phyloP scores from a whole-genome alignment of 92 coral and sea anemone genomes.

The Porites divaricata region DNA sequence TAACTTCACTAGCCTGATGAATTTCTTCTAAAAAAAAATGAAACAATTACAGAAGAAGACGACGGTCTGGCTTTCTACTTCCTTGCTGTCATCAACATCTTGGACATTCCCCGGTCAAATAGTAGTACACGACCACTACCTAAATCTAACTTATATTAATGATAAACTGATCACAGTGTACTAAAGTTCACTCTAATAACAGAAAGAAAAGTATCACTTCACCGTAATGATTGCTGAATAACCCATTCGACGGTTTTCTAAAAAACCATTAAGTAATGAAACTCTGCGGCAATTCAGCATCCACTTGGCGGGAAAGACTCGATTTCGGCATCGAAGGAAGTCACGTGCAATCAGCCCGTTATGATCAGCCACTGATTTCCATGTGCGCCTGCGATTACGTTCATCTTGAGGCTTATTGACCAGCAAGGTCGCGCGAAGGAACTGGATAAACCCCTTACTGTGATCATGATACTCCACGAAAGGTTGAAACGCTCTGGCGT shows the following conservation, averaged over 20 bases:
- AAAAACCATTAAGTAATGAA: slow-evolving; percentile 23
- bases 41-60: no score
- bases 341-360: slow-evolving; percentile 65
- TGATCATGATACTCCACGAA: slow-evolving; percentile 60
- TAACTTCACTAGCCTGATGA: no score
- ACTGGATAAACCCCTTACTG: slow-evolving; percentile 51
- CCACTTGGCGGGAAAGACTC: slow-evolving; percentile 62
- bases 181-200: not conserved
- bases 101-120: no score
- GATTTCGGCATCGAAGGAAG: slow-evolving; percentile 60
- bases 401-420: not conserved
- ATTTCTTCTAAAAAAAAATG: no score
- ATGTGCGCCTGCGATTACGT: slow-evolving; percentile 7
- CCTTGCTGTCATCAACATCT: no score
- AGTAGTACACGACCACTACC: no score
- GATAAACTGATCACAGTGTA: no score
- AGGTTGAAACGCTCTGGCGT: slow-evolving; percentile 9
- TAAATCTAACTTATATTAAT: no score
- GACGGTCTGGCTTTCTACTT: no score
- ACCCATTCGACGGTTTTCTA: slow-evolving; percentile 65
- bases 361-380: slow-evolving; percentile 51
- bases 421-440: slow-evolving; percentile 66
- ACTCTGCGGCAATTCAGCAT: slow-evolving; percentile 67
- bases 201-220: not conserved
- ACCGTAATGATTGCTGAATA: not conserved